These are phyloP conservation scores for Bombus superbus DNA, from an alignment of 1,140 invertebrate genomes.

Conservation along the genomic window DNA sequence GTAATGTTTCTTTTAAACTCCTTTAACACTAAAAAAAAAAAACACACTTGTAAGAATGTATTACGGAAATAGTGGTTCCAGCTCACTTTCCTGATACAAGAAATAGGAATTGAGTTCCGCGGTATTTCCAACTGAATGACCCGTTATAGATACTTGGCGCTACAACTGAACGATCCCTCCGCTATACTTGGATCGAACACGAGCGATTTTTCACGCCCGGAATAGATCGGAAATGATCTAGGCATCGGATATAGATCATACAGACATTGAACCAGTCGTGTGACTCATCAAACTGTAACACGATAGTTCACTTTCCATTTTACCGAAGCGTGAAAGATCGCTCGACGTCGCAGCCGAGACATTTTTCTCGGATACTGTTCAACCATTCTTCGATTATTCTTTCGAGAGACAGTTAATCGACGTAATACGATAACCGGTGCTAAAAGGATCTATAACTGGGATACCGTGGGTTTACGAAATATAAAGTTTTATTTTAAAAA, in stretches of 20 bases:
- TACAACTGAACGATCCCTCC: too few relatives aligned
- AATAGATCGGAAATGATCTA: not conserved
- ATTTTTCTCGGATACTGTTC: not conserved
- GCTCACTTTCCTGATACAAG: not conserved
- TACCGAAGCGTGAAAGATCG: conserved; percentile 6
- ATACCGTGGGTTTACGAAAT: not conserved
- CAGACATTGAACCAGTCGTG: conserved; percentile 4
- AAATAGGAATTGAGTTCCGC: not conserved
- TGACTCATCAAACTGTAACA: conserved; percentile 29
- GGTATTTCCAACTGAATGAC: not conserved
- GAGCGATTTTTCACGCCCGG: not conserved
- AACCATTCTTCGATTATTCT: not conserved
- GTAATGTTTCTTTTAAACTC: not conserved
- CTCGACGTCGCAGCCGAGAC: too few relatives aligned
- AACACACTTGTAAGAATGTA: too few relatives aligned
- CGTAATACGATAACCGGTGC: too few relatives aligned
- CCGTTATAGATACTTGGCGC: not conserved
- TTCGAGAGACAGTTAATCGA: too few relatives aligned
- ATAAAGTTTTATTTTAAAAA: conserved; percentile 43
- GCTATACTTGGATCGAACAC: not conserved
- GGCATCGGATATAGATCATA: not conserved
- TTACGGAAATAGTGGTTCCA: not conserved
- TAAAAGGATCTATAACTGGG: not conserved
- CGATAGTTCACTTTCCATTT: conserved; percentile 34
- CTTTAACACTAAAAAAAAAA: not conserved